A percentile compares a stretch with the other conserved stretches of the same genome.
phyloP scores from a whole-genome alignment of 2,888 invertebrate species.

The Synergus itoensis region DNA sequence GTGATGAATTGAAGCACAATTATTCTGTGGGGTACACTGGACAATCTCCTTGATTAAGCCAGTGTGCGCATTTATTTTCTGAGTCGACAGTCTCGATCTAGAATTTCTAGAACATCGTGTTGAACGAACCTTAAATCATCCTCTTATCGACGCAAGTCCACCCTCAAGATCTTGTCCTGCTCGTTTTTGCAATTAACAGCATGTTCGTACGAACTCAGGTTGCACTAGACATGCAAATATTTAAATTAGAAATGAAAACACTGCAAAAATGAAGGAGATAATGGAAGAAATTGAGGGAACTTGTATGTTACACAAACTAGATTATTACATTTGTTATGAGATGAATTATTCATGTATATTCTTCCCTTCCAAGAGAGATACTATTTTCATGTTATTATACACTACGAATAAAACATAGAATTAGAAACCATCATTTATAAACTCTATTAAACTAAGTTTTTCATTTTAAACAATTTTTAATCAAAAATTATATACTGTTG shows the following conservation, averaged over 20 bases:
- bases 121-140: conserved; percentile 34
- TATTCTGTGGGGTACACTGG: conserved; percentile 2
- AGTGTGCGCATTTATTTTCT: conserved; percentile 11
- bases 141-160: conserved; percentile 25
- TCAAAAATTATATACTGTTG: too few relatives aligned
- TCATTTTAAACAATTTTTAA: too few relatives aligned
- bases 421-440: too few relatives aligned
- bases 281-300: neutral
- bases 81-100: neutral
- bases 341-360: conserved; percentile 16
- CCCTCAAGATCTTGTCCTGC: conserved; percentile 12
- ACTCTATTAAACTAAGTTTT: neutral
- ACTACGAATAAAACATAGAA: neutral
- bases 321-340: neutral
- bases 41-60: conserved; percentile 10
- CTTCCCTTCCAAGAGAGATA: neutral
- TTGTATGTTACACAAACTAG: neutral
- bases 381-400: neutral
- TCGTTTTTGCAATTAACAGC: conserved; percentile 14
- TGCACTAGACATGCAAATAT: conserved; percentile 32
- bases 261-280: neutral
- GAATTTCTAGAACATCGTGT: neutral
- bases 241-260: conserved; percentile 29
- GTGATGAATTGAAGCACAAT: neutral
- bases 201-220: conserved; percentile 8